Evolutionary conservation across 2,797 vertebrate species (phyloP).

Genomic region (Scolopax bukidnonensis): DNA sequence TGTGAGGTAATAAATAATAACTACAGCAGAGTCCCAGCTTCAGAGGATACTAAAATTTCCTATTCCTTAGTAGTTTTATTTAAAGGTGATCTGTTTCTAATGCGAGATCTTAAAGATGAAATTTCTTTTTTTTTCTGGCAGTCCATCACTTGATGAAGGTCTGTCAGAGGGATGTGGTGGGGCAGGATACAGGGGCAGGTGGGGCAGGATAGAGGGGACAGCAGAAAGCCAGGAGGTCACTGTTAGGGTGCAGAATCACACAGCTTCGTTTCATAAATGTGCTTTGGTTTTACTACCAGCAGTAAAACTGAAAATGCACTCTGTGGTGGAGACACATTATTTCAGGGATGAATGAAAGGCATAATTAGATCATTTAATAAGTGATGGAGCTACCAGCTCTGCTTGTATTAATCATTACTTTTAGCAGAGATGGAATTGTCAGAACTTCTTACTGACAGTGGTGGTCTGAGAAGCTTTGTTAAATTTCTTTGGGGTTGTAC

Average conservation of each 20-base stretch:
- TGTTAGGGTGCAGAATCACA: not conserved
- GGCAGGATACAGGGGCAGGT: not conserved
- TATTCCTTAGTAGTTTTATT: not conserved
- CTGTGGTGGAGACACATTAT: not conserved
- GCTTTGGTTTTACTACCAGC: conserved; percentile 23
- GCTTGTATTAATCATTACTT: not conserved
- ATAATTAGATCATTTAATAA: conserved; percentile 38
- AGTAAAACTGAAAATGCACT: conserved; percentile 30
- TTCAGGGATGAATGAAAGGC: conserved; percentile 51
- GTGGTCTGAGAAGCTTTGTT: not conserved
- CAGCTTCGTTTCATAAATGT: conserved; percentile 5
- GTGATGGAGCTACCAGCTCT: conserved; percentile 3
- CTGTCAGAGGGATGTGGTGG: not conserved
- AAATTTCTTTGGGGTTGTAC: not conserved
- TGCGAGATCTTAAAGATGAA: not conserved
- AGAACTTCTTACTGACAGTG: not conserved
- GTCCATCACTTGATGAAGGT: not conserved
- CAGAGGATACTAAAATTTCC: not conserved
- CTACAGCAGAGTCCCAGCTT: not conserved
- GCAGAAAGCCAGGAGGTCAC: not conserved
- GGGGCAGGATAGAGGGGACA: not conserved
- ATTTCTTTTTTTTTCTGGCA: not conserved
- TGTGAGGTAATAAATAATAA: not conserved
- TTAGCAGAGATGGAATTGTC: conserved; percentile 1
- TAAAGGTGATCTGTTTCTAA: not conserved